These are phyloP conservation scores for Perodicticus potto DNA, from an alignment of 2,797 vertebrate species.

Conservation along the genomic window DNA sequence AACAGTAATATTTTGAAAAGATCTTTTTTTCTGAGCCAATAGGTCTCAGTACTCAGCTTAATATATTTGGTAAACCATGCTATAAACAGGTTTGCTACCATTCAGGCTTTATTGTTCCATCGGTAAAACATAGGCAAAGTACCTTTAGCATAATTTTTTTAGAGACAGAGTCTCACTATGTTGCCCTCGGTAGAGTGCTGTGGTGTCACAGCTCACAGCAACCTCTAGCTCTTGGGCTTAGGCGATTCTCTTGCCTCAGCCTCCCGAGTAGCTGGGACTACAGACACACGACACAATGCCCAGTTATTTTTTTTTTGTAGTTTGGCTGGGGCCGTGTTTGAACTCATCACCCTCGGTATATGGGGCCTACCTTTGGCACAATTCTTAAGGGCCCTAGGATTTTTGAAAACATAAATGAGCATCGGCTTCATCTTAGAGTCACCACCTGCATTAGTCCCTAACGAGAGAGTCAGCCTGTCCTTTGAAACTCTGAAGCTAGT, in stretches of 20 bases:
- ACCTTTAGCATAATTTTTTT: neutral
- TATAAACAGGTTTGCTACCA: neutral
- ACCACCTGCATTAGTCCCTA: neutral
- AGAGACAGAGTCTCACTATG: no score
- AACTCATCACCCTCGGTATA: no score
- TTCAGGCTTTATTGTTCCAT: neutral
- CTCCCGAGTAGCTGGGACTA: no score
- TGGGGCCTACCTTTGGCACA: no score
- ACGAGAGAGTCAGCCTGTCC: neutral
- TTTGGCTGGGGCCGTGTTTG: no score
- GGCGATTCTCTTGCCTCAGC: no score
- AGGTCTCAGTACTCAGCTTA: neutral
- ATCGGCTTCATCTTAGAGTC: neutral
- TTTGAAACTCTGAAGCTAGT: neutral
- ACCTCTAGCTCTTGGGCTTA: no score
- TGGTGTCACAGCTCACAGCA: no score
- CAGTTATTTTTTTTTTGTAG: no score
- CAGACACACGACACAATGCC: no score
- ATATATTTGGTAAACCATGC: neutral
- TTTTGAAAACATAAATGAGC: neutral
- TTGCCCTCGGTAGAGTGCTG: no score
- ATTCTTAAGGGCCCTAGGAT: neutral
- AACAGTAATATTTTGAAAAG: no score
- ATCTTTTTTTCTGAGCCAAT: neutral
- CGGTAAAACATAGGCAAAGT: neutral